Conservation (phyloP, 2,113 vertebrate species). For the Procavia capensis region DNA sequence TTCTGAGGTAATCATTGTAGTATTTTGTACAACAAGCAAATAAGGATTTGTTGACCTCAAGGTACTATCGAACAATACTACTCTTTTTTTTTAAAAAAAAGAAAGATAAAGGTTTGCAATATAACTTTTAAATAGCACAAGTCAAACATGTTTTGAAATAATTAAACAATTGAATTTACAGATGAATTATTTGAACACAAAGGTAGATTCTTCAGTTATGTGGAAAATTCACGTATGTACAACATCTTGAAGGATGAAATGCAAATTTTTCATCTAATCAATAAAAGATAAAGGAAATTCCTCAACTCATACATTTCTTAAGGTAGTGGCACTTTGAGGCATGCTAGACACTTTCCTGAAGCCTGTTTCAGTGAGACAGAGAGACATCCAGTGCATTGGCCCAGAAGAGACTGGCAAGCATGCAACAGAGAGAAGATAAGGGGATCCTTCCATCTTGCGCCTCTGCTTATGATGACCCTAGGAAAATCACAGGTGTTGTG, state of each 20-base stretch:
- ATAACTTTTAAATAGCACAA: not conserved
- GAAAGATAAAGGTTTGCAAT: not conserved
- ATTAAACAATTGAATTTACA: not conserved
- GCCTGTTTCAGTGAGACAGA: rapidly evolving
- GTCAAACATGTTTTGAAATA: not conserved
- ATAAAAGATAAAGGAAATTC: constrained; percentile 70
- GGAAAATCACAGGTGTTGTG: constrained; percentile 82
- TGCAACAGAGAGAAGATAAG: rapidly evolving
- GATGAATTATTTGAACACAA: not conserved
- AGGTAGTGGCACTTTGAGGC: rapidly evolving
- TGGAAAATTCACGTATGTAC: not conserved
- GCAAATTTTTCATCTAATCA: constrained; percentile 35
- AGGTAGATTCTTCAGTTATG: not conserved
- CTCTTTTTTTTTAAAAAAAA: not conserved
- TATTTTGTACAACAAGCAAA: not conserved
- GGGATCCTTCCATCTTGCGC: constrained; percentile 70
- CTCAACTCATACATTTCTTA: constrained; percentile 36
- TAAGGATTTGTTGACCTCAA: not conserved
- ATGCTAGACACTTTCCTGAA: not conserved
- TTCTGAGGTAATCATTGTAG: not conserved
- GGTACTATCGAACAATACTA: not conserved
- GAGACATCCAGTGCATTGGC: not conserved
- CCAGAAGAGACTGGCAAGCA: constrained; percentile 74
- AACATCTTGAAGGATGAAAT: not conserved
- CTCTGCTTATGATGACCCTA: constrained; percentile 76